Evolutionary conservation across 1,140 invertebrate species (phyloP), one percentile per base, ranked within the genome.

Genomic region (Eumaeus atala): DNA sequence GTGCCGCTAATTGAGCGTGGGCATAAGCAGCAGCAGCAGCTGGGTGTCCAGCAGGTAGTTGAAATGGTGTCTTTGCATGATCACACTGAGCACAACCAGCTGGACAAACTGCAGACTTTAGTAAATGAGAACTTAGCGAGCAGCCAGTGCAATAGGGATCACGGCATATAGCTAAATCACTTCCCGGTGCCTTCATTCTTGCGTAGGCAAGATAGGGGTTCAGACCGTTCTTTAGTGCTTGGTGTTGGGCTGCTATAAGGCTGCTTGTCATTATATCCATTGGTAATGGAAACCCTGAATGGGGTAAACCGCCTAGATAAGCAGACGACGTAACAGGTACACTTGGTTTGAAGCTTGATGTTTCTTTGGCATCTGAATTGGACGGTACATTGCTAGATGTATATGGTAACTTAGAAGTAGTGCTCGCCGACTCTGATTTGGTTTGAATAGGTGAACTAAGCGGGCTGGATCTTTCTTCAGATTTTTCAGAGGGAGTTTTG

Each of bases 131-230:
- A 77, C 93, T 96, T 51, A 95, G 87, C 58, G 95, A 95, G 77
- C 96, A 97, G 42, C 95, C 95, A 0, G 94, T 96, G 78, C 96
- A 97, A 71, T 96, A 97, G 1, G 96, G 96, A 82, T 97, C 96
- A 37, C 95, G 89, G 78, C 96, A 97, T 8, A 96, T 92, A 7
- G 93, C 90, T 12, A 92, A 65, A 51, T 88, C 83, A 49, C 89
- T 76, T 14, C 89, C 90, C 1, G 89, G 78, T 1, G 89, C 90
- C 75, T 94, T 94, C 85, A 94, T 89, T 54, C 92, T 88, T 2
- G 92, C 92, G 66, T 94, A 94, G 35, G 91, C 90, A 18, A 94
- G 78, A 77, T 94, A 94, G 0, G 93, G 92, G 79, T 91, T 93
- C 16, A 92, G 77, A 17, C 91, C 91, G 63, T 86, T 90, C 87